Conservation (phyloP, 2,113 vertebrate genomes). For the Azemiops feae region DNA sequence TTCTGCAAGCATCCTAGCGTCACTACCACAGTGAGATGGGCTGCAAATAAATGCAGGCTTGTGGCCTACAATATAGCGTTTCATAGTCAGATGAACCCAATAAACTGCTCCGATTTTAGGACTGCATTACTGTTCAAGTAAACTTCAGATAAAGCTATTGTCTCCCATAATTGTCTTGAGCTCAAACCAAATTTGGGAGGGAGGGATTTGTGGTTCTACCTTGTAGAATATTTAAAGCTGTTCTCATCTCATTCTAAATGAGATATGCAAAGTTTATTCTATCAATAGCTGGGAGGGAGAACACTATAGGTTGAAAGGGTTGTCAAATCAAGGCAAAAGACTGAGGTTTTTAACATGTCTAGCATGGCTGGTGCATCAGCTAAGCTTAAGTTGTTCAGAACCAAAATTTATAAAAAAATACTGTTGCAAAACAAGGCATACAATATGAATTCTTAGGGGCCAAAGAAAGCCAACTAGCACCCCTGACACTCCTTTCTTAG, state of each 20-base stretch:
- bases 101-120: neutral
- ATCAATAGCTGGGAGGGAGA: too few relatives aligned
- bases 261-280: too few relatives aligned
- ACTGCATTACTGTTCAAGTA: neutral
- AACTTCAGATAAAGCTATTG: neutral
- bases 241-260: too few relatives aligned
- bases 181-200: neutral
- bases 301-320: too few relatives aligned
- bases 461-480: constrained; percentile 31
- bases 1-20: too few relatives aligned
- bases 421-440: neutral
- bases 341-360: too few relatives aligned
- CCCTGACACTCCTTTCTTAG: constrained; percentile 43
- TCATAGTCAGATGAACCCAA: neutral
- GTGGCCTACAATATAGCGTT: neutral
- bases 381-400: too few relatives aligned
- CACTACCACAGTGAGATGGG: too few relatives aligned
- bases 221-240: too few relatives aligned
- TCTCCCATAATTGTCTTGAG: neutral
- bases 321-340: too few relatives aligned
- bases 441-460: constrained; percentile 54
- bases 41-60: neutral
- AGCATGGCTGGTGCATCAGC: too few relatives aligned
- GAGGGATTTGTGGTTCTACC: too few relatives aligned
- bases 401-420: neutral